phyloP scores from a whole-genome alignment of 2,888 invertebrate genomes.

The Aphidoletes aphidimyza region DNA sequence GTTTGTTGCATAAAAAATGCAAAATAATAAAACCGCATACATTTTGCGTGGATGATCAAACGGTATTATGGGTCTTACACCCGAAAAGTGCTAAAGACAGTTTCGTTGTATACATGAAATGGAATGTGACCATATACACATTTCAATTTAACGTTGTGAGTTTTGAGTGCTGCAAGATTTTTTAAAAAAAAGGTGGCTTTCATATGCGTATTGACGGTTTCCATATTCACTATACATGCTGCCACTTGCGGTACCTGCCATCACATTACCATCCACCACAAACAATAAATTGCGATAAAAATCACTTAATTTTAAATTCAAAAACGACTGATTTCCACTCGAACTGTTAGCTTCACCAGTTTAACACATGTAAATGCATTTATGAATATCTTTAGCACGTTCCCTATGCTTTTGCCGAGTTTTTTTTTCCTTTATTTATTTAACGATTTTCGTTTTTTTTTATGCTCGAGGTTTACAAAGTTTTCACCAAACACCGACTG shows the following conservation, averaged over 20 bases:
- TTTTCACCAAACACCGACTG: neutral
- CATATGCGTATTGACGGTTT: neutral
- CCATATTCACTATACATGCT: neutral
- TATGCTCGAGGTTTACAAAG: neutral
- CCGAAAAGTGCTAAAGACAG: neutral
- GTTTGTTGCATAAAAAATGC: conserved; percentile 25
- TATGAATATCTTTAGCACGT: neutral
- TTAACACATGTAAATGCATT: conserved; percentile 47
- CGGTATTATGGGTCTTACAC: neutral
- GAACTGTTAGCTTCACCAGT: conserved; percentile 17
- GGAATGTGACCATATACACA: neutral
- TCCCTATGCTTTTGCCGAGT: neutral
- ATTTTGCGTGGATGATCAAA: neutral
- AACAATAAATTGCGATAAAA: conserved; percentile 55
- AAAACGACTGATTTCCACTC: conserved; percentile 59
- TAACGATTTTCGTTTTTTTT: conserved; percentile 12
- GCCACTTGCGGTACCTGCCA: neutral
- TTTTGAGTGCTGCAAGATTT: neutral
- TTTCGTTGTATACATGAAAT: neutral
- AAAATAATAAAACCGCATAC: conserved; percentile 46
- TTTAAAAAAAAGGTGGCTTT: neutral
- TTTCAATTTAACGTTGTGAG: conserved; percentile 10
- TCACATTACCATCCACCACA: neutral
- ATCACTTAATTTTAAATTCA: conserved; percentile 59
- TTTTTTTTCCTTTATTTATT: conserved; percentile 12